Percentiles rank a stretch among this genome's conserved stretches.
Evolutionary conservation across 2,888 invertebrate species (phyloP).

Genomic region (Cremastinae sp.): DNA sequence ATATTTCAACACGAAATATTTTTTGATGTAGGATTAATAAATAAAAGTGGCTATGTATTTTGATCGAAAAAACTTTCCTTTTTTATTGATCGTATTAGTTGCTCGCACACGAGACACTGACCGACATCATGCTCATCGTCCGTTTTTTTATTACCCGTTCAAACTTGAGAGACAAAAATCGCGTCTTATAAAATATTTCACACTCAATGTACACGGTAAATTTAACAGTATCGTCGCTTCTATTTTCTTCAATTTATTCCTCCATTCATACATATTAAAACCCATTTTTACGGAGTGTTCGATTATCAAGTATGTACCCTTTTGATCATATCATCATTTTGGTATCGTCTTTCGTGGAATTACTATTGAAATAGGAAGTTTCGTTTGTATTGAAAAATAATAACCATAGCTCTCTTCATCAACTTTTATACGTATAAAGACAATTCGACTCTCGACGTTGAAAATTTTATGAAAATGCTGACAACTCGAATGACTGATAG

Average conservation of each 20-base stretch:
- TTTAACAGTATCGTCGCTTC: conserved; percentile 10
- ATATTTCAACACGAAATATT: background rate
- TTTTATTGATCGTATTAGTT: conserved; percentile 27
- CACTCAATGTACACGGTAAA: conserved; percentile 45
- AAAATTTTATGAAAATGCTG: too few species aligned
- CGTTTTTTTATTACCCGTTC: conserved; percentile 4
- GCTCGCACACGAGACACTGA: conserved; percentile 28
- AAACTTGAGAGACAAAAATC: conserved; percentile 44
- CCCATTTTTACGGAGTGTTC: conserved; percentile 33
- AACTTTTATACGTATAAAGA: too few species aligned
- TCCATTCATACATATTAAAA: conserved; percentile 20
- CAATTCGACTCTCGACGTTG: too few species aligned
- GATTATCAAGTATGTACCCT: background rate
- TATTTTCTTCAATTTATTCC: conserved; percentile 1
- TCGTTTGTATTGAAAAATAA: conserved; percentile 1
- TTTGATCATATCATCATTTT: conserved; percentile 10
- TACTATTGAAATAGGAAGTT: background rate
- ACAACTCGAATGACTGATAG: too few species aligned
- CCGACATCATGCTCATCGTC: background rate
- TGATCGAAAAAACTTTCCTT: conserved; percentile 10
- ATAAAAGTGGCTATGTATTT: conserved; percentile 13
- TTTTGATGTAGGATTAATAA: background rate
- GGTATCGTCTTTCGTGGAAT: conserved; percentile 16
- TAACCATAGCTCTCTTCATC: background rate
- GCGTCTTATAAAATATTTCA: conserved; percentile 59